Evolutionary conservation across 2,797 vertebrate species (phyloP).

Genomic region (Poecilia wingei): DNA sequence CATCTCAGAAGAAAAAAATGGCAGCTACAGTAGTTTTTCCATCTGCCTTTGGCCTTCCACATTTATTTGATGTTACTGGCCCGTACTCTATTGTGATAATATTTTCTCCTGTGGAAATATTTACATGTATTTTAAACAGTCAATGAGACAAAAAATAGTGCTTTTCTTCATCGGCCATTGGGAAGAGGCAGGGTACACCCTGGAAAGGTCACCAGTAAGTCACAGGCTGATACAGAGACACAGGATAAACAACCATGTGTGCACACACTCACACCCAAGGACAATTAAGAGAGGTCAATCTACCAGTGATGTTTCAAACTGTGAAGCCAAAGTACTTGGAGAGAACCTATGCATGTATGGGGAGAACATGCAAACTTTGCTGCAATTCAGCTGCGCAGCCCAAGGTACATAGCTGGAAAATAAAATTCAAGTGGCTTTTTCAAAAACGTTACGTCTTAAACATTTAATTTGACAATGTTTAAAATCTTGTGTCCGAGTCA

Average conservation of each 20-base stretch:
- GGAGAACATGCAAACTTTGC: background rate
- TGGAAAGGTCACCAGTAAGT: background rate
- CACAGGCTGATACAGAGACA: background rate
- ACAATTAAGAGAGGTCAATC: background rate
- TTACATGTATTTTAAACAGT: background rate
- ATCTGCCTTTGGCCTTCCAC: background rate
- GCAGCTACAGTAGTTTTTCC: background rate
- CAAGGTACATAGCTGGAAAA: slow-evolving; percentile 27
- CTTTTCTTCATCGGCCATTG: background rate
- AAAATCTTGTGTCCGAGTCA: slow-evolving; percentile 16
- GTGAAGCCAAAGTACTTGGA: background rate
- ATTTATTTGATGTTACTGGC: background rate
- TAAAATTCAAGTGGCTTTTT: slow-evolving; percentile 39
- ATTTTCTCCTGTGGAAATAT: background rate
- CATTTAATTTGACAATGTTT: slow-evolving; percentile 28
- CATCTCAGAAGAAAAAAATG: slow-evolving; percentile 15
- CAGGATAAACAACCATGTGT: background rate
- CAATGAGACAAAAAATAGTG: background rate
- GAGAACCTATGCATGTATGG: background rate
- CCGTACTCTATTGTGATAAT: background rate
- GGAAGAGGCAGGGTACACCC: background rate
- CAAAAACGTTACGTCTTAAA: slow-evolving; percentile 34
- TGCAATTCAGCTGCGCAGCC: background rate
- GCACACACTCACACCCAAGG: background rate
- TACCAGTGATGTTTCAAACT: background rate